Evolutionary conservation across 2,113 vertebrate genomes (phyloP), one percentile per base, ranked within the genome.

Genomic region (Tragelaphus scriptus): DNA sequence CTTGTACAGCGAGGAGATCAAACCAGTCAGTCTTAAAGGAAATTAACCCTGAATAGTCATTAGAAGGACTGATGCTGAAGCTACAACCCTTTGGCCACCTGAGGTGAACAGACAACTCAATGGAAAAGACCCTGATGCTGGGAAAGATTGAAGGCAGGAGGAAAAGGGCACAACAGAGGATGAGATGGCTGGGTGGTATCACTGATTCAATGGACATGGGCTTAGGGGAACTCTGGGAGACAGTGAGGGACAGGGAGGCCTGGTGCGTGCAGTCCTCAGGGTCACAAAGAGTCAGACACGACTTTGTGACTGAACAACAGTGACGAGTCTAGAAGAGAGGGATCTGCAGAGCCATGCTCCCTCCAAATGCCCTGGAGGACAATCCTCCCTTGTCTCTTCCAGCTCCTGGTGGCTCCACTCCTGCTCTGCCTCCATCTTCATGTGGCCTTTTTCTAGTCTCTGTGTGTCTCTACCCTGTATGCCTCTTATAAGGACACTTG

Each of bases 341-440:
- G 3, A 9, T 86, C 0, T 0, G 5, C 28, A 59, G 13, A 25
- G 36, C 12, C 25, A 11, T 7, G 4, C 51, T 65, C 28, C 82
- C 56, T 75, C 85, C 36, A 56, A 65, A 85, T 47, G 3, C 5
- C 10, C 87, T 11, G 56, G 36, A 53, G 30, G 16, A 30, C 32
- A 26, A 7, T 51, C 3, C 30, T 40, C 89, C 49, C 28, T 36
- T 1, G 1, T 28, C 19, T 90, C 28, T 68, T 90, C 28, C 58
- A 21, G 9, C 5, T 81, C 65, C 32, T 17, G 17, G 5, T 2
- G 25, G 49, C 44, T n/a, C 1, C 25, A 6, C 7, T 16, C 65
- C 49, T 11, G 13, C 30, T 65, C 79, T 47, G 32, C 36, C 9
- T 91, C 91, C 0, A 0, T 85, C 28, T 94, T 68, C 75, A 26